Conservation (phyloP, 2,113 vertebrate genomes). For the Cryptotis parvus region DNA sequence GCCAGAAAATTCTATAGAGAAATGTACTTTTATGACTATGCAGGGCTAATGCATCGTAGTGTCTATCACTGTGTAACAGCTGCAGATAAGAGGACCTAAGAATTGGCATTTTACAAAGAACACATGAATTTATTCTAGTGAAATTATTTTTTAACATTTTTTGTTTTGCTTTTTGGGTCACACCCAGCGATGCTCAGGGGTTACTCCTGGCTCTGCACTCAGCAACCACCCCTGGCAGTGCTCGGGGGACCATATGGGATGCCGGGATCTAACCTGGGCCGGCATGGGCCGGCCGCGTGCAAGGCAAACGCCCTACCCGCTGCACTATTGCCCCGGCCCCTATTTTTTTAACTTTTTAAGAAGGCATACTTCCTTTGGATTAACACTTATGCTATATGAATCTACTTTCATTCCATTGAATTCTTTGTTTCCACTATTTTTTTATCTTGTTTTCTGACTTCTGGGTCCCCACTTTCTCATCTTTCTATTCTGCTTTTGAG, state of each 20-base stretch:
- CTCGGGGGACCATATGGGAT: too few species aligned
- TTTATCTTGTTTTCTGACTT: neutral
- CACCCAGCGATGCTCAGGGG: too few species aligned
- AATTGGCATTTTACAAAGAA: neutral
- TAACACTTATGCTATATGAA: neutral
- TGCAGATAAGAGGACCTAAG: neutral
- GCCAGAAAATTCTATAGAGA: neutral
- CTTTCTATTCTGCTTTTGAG: neutral
- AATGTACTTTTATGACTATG: neutral
- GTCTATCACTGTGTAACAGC: neutral
- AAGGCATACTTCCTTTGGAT: neutral
- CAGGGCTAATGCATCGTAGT: neutral
- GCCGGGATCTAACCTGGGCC: too few species aligned
- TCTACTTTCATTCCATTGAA: neutral
- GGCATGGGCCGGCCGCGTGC: too few species aligned
- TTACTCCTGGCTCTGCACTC: too few species aligned
- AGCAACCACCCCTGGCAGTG: too few species aligned
- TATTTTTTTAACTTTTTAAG: neutral
- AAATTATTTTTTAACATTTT: neutral
- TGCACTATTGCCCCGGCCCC: too few species aligned
- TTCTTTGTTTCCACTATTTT: neutral
- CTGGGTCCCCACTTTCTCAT: neutral
- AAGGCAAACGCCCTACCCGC: too few species aligned
- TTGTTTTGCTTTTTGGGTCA: too few species aligned
- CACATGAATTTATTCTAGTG: neutral